Conservation (phyloP, 2,888 invertebrate species). For the Caenorhabditis becei region DNA sequence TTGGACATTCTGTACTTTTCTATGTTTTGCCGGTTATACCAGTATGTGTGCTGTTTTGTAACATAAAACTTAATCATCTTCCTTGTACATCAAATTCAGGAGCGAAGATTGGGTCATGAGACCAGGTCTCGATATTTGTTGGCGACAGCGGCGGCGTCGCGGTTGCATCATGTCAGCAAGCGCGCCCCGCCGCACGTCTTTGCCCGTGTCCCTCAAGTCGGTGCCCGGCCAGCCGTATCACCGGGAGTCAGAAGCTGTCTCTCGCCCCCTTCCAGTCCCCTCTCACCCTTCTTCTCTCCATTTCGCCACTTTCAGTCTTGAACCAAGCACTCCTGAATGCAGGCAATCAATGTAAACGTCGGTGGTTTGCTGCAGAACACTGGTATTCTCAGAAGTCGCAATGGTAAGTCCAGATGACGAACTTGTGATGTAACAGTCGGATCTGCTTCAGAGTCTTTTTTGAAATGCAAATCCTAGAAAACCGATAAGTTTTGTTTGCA, state of each 20-base stretch:
- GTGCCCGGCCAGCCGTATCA: not conserved
- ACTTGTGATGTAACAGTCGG: not conserved
- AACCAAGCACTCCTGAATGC: constrained; percentile 37
- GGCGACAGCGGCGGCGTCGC: not conserved
- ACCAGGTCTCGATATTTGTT: constrained; percentile 9
- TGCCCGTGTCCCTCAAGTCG: constrained; percentile 24
- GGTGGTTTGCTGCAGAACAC: constrained; percentile 57
- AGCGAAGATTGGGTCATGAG: constrained; percentile 2
- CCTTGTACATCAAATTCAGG: not conserved
- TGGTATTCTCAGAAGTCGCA: constrained; percentile 50
- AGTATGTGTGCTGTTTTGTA: constrained; percentile 8
- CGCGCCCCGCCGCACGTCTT: constrained; percentile 30
- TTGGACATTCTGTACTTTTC: not conserved
- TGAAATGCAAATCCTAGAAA: no score
- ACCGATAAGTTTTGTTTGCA: no score
- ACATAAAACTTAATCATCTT: constrained; percentile 2
- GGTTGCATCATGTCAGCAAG: constrained; percentile 35
- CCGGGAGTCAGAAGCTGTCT: not conserved
- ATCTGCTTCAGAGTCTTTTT: not conserved
- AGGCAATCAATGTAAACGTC: constrained; percentile 58
- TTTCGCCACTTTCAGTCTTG: not conserved
- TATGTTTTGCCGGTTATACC: not conserved
- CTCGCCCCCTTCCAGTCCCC: not conserved
- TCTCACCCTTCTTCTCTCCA: not conserved
- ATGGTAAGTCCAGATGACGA: constrained; percentile 28